Conservation (phyloP, 2,888 invertebrate species). For the Balanococcus diminutus region DNA sequence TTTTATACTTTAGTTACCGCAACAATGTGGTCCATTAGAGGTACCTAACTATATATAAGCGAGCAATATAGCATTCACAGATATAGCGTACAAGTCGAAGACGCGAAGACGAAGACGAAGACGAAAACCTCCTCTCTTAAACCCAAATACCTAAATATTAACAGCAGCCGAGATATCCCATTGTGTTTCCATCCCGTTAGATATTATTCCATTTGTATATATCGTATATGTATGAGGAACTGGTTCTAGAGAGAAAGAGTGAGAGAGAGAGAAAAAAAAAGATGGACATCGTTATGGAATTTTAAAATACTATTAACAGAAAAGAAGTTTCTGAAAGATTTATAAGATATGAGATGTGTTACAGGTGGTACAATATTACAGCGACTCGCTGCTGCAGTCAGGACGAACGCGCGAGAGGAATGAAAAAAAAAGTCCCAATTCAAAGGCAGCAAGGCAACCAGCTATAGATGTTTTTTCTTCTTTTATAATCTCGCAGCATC, state of each 20-base stretch:
- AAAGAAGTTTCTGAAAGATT: slow-evolving; percentile 54
- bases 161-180: slow-evolving; percentile 55
- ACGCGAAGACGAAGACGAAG: not conserved
- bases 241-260: slow-evolving; percentile 25
- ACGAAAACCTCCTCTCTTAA: not conserved
- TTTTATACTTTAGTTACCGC: slow-evolving; percentile 49
- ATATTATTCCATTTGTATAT: slow-evolving; percentile 49
- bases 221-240: slow-evolving; percentile 27
- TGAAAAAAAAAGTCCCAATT: slow-evolving; percentile 8
- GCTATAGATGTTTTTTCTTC: slow-evolving; percentile 37
- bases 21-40: slow-evolving; percentile 55
- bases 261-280: not conserved
- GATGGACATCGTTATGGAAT: slow-evolving; percentile 55
- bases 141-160: slow-evolving; percentile 54
- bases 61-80: no score
- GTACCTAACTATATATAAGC: no score
- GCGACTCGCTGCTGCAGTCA: not conserved
- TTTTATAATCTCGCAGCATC: not conserved
- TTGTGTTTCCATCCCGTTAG: slow-evolving; percentile 54
- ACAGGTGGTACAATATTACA: slow-evolving; percentile 51
- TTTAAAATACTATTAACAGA: slow-evolving; percentile 55
- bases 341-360: slow-evolving; percentile 54
- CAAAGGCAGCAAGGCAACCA: slow-evolving; percentile 17
- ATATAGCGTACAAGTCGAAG: not conserved
- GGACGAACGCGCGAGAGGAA: not conserved